Evolutionary conservation across 2,113 vertebrate species (phyloP).

Genomic region (Urocolius indicus): DNA sequence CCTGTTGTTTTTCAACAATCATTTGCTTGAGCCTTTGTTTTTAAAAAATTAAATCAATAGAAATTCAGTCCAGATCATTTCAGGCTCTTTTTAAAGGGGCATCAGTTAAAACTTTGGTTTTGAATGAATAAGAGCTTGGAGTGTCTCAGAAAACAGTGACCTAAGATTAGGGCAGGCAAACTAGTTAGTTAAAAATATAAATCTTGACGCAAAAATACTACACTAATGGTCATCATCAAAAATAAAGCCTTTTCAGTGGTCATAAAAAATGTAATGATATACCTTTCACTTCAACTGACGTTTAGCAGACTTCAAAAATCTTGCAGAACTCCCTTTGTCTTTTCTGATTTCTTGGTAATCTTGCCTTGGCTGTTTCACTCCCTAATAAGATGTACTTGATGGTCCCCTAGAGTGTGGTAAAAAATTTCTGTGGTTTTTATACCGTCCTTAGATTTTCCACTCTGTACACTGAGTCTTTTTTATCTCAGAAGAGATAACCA

Average conservation of each 20-base stretch:
- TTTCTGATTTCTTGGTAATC: neutral
- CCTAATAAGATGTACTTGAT: neutral
- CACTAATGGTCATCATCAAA: neutral
- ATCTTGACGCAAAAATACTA: neutral
- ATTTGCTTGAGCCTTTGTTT: neutral
- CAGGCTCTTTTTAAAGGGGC: neutral
- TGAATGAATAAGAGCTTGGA: neutral
- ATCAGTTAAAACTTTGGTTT: neutral
- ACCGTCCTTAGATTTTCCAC: neutral
- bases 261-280: neutral
- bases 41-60: neutral
- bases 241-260: neutral
- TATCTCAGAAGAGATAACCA: neutral
- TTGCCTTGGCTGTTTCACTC: neutral
- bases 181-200: neutral
- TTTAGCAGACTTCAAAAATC: neutral
- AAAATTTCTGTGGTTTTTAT: accelerated
- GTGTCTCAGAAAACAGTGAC: neutral
- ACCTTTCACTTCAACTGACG: neutral
- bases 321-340: neutral
- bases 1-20: neutral
- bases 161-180: neutral
- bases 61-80: neutral
- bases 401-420: neutral
- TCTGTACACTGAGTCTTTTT: neutral